These are phyloP conservation scores for Arbacia lixula DNA, from an alignment of 53 echinoderm and acorn worm genomes.

Conservation along the genomic window DNA sequence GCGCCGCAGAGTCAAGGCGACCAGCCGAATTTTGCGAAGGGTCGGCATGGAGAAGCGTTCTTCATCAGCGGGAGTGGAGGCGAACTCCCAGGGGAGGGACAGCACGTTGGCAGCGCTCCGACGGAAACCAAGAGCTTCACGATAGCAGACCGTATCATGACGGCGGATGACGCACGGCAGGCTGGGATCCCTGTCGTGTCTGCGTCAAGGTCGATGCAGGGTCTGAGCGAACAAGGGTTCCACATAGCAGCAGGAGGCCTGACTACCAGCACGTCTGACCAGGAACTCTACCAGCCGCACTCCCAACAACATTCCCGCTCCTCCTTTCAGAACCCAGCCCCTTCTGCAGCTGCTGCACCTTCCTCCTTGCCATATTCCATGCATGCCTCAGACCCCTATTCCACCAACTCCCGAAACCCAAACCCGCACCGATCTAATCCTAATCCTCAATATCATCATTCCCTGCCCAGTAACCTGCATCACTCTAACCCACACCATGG, in stretches of 20 bases:
- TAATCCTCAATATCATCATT: slow-evolving; percentile 29
- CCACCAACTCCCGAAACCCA: too few relatives aligned
- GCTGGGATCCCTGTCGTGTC: slow-evolving; percentile 92
- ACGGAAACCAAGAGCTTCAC: slow-evolving; percentile 83
- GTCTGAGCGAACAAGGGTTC: slow-evolving; percentile 49
- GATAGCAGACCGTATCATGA: slow-evolving; percentile 72
- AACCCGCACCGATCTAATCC: slow-evolving; percentile 44
- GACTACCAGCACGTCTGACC: slow-evolving; percentile 46
- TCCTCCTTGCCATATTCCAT: slow-evolving; percentile 60
- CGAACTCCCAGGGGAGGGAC: slow-evolving; percentile 41
- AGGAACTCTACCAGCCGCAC: slow-evolving; percentile 40
- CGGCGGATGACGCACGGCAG: slow-evolving; percentile 69
- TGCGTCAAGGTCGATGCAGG: slow-evolving; percentile 60
- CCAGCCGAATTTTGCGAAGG: slow-evolving; percentile 75
- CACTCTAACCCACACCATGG: slow-evolving; percentile 29
- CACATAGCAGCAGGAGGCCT: slow-evolving; percentile 29
- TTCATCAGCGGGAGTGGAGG: slow-evolving; percentile 70
- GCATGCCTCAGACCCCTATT: slow-evolving; percentile 46
- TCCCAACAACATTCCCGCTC: slow-evolving; percentile 46
- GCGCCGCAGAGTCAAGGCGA: slow-evolving; percentile 62
- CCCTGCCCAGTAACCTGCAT: slow-evolving; percentile 35
- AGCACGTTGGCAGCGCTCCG: slow-evolving; percentile 42
- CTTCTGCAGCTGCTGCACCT: slow-evolving; percentile 37
- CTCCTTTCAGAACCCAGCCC: slow-evolving; percentile 44
- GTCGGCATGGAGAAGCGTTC: slow-evolving; percentile 89